Base-by-base conservation (phyloP, 1,140 invertebrate species). In the Gonatopus flavifemur region DNA sequence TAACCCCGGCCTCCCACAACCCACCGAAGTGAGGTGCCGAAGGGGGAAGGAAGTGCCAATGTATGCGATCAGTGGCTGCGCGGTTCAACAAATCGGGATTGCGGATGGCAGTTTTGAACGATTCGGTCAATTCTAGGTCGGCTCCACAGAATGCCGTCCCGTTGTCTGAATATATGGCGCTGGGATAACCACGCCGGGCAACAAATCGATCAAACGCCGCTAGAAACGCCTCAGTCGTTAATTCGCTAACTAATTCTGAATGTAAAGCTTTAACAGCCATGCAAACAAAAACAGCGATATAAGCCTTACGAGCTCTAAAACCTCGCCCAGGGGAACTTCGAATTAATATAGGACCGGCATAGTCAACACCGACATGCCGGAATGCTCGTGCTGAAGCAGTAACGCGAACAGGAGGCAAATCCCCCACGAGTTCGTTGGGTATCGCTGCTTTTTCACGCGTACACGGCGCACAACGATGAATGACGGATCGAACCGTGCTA, bases 71-170 rank as follows among this genome's bases (percentile, higher is more conserved):
- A n/a, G 32, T 9, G 10, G 13, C 5, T 15, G 32, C n/a, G n/a
- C 15, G 15, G 10, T 33, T 6, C 15, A 4, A 13, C 10, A 33
- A n/a, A 13, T 4, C n/a, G 15, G 7, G 4, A 5, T 33, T 6
- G n/a, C 10, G 15, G 10, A 5, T 4, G 5, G 6, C 7, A 9
- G 6, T 33, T 9, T 33, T 13, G 4, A 33, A 4, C 32, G 15
- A 4, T 39, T 39, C 51, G 12, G 30, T 42, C 10, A 66, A 38
- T 5, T 66, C 43, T 9, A 49, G 52, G 20, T 42, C 55, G 25
- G 63, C 57, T 19, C 66, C 63, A 7, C 67, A 49, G 41, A 67
- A 78, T 40, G 74, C 77, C 6, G 59, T 66, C 0, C 68, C 72
- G 37, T 69, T 63, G 28, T 69, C 64, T 0, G 55, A 66, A 19